Conservation (phyloP, 2,113 vertebrate species). For the Zosterops japonicus region DNA sequence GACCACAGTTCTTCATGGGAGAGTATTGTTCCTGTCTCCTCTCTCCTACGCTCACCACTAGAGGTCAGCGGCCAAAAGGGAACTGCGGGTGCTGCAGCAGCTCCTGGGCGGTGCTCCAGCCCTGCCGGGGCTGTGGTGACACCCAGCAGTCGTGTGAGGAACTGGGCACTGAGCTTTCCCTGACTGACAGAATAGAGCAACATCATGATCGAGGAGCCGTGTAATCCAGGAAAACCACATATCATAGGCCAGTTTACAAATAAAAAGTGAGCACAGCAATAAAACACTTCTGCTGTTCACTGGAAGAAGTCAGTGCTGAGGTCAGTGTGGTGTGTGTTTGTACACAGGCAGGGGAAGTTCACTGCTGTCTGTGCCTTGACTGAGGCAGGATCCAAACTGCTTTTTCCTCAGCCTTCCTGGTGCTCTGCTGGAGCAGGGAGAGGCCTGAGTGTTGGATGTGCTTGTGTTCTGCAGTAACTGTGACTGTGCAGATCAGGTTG, state of each 20-base stretch:
- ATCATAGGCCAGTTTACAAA: not conserved
- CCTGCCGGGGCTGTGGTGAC: rapidly evolving
- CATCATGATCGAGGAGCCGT: rapidly evolving
- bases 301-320: not conserved
- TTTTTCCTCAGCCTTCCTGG: not conserved
- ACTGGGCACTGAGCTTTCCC: not conserved
- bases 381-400: not conserved
- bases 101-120: rapidly evolving
- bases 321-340: not conserved
- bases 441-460: not conserved
- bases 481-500: not conserved
- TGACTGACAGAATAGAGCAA: not conserved
- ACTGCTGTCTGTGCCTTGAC: not conserved
- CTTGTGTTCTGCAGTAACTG: not conserved
- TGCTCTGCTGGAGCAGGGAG: not conserved
- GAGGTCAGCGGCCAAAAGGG: conserved; percentile 18
- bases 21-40: rapidly evolving
- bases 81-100: not conserved
- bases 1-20: rapidly evolving
- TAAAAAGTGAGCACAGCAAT: not conserved
- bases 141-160: rapidly evolving
- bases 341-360: not conserved
- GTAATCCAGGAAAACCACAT: not conserved
- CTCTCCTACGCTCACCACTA: not conserved
- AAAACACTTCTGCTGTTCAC: not conserved